These are phyloP conservation scores for Bos taurus DNA, from an alignment of 2,113 vertebrate species.

Conservation along the genomic window DNA sequence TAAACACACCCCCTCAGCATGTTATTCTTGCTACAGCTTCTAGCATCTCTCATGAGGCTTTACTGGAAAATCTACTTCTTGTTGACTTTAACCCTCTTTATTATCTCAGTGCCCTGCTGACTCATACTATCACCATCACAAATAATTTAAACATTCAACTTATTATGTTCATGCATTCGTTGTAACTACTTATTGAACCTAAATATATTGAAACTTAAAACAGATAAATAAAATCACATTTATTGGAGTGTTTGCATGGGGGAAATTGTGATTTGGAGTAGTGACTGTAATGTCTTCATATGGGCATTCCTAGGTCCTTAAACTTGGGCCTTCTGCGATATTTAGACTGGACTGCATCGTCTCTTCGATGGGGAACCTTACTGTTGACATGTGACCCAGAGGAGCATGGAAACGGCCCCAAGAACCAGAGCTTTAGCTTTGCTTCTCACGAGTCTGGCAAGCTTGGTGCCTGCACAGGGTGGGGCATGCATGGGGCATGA, in stretches of 20 bases:
- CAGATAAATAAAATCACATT: not conserved
- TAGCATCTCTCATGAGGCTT: not conserved
- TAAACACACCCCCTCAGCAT: not conserved
- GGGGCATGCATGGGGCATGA: not conserved
- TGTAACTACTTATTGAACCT: not conserved
- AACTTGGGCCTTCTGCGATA: not conserved
- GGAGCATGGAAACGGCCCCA: not conserved
- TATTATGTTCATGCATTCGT: not conserved
- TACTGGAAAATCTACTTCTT: not conserved
- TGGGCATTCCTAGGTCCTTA: not conserved
- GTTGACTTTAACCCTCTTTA: not conserved
- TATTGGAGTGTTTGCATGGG: not conserved
- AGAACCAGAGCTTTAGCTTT: not conserved
- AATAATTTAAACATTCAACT: not conserved
- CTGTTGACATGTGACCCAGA: not conserved
- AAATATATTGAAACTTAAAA: not conserved
- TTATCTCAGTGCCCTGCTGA: not conserved
- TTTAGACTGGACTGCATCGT: not conserved
- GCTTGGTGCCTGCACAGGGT: rapidly evolving
- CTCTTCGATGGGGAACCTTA: not conserved
- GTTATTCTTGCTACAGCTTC: not conserved
- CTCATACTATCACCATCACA: not conserved
- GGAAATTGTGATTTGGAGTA: not conserved
- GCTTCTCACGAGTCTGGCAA: not conserved
- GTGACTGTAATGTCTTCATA: not conserved